Evolutionary conservation across 2,888 invertebrate species (phyloP).

Genomic region (Neocrepidodera transversa): DNA sequence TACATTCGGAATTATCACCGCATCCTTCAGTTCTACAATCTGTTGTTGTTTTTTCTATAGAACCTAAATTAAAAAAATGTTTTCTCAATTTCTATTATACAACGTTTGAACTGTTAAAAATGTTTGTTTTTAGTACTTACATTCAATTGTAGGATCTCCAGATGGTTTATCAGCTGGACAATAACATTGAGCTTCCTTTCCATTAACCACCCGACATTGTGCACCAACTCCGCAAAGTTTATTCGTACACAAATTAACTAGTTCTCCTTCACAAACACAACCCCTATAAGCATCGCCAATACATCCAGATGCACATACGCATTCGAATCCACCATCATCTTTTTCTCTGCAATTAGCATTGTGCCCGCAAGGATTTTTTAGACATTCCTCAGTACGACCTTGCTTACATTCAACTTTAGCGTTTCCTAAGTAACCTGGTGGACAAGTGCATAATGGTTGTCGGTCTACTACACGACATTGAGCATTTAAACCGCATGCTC

Average conservation of each 20-base stretch:
- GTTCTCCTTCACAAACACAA: conserved; percentile 75
- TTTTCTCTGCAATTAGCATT: conserved; percentile 84
- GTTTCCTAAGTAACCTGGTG: conserved; percentile 76
- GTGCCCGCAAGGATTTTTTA: conserved; percentile 83
- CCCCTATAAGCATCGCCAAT: conserved; percentile 82
- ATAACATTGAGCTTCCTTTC: conserved; percentile 77
- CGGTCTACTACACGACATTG: conserved; percentile 82
- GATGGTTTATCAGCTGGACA: conserved; percentile 83
- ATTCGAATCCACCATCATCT: conserved; percentile 72
- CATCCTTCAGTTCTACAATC: conserved; percentile 88
- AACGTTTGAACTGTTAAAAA: too few relatives aligned
- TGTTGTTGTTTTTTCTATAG: conserved; percentile 66
- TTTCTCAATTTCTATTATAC: neutral
- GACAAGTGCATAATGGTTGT: conserved; percentile 78
- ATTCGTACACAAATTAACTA: conserved; percentile 77
- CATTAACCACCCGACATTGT: conserved; percentile 74
- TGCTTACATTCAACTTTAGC: conserved; percentile 73
- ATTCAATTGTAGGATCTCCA: conserved; percentile 86
- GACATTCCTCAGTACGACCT: conserved; percentile 75
- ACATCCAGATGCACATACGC: conserved; percentile 81
- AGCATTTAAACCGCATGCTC: conserved; percentile 83
- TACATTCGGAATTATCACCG: conserved; percentile 85
- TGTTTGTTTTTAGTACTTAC: too few relatives aligned
- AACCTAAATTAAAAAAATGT: conserved; percentile 59
- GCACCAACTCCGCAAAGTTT: conserved; percentile 85